A percentile compares a stretch with the other conserved stretches of the same genome.
phyloP scores from a whole-genome alignment of 2,888 invertebrate species.

The Phalera bucephala region DNA sequence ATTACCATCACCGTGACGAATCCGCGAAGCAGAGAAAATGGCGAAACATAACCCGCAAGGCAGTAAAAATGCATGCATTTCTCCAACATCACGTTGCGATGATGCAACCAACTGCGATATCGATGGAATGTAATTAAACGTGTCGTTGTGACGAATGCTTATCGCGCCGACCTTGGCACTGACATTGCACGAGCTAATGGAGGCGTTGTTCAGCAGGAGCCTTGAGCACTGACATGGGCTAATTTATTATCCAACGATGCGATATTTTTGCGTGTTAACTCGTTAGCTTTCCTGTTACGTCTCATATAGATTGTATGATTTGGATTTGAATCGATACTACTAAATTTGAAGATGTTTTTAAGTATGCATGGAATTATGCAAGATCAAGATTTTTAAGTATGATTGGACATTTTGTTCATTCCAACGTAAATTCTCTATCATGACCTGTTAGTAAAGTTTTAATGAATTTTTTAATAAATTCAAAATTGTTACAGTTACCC shows the following conservation, averaged over 20 bases:
- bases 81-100: conserved; percentile 57
- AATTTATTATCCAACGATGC: conserved; percentile 13
- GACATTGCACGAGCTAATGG: conserved; percentile 53
- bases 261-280: conserved; percentile 4
- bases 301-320: too few species aligned
- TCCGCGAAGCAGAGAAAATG: conserved; percentile 32
- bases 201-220: conserved; percentile 13
- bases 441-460: too few species aligned
- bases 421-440: too few species aligned
- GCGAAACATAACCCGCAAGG: conserved; percentile 30
- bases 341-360: too few species aligned
- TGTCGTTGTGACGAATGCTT: conserved; percentile 66
- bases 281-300: background rate
- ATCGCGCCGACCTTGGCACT: conserved; percentile 74
- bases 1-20: conserved; percentile 29
- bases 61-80: conserved; percentile 37
- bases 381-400: too few species aligned
- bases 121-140: conserved; percentile 75
- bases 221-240: conserved; percentile 22
- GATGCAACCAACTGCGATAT: conserved; percentile 65
- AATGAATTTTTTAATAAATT: too few species aligned
- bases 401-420: too few species aligned
- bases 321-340: too few species aligned
- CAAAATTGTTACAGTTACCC: too few species aligned
- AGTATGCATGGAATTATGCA: too few species aligned